These are phyloP conservation scores for Pelusios castaneus DNA, from an alignment of 2,113 vertebrate genomes.

Conservation along the genomic window DNA sequence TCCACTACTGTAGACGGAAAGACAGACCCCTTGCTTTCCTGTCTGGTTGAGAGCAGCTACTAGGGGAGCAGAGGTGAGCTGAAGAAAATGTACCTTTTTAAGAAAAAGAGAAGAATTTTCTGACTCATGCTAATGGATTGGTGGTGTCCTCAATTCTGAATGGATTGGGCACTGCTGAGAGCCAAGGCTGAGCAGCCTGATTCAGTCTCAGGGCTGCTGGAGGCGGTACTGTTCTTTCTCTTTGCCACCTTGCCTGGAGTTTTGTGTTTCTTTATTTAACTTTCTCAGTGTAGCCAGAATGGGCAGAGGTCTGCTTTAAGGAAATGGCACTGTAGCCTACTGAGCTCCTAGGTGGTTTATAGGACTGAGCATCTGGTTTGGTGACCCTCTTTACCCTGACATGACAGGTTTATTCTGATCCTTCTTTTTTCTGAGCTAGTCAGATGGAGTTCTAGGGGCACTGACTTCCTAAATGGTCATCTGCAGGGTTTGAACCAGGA, in stretches of 20 bases:
- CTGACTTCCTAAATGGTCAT: not conserved
- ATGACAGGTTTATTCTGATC: not conserved
- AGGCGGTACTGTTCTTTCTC: not conserved
- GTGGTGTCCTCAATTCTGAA: not conserved
- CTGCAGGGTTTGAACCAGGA: not conserved
- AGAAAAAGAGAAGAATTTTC: not conserved
- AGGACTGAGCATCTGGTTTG: not conserved
- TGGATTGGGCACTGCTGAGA: not conserved
- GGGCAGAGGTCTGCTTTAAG: not conserved
- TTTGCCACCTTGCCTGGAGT: not conserved
- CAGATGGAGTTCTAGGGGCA: not conserved
- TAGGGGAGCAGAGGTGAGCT: fast-evolving
- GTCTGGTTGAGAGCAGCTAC: not conserved
- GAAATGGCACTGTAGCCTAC: not conserved
- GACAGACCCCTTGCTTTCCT: not conserved
- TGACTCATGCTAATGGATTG: not conserved
- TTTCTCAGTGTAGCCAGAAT: not conserved
- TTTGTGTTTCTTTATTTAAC: not conserved
- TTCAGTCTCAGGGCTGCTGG: not conserved
- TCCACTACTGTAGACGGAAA: not conserved
- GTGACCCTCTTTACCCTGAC: not conserved
- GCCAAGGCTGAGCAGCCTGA: not conserved
- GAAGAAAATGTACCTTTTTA: not conserved
- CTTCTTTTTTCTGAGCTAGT: not conserved
- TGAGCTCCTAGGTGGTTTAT: not conserved